A percentile compares a stretch with the other conserved stretches of the same genome.
Evolutionary conservation across 2,888 invertebrate genomes (phyloP).

Genomic region (Cheilosia grossa): DNA sequence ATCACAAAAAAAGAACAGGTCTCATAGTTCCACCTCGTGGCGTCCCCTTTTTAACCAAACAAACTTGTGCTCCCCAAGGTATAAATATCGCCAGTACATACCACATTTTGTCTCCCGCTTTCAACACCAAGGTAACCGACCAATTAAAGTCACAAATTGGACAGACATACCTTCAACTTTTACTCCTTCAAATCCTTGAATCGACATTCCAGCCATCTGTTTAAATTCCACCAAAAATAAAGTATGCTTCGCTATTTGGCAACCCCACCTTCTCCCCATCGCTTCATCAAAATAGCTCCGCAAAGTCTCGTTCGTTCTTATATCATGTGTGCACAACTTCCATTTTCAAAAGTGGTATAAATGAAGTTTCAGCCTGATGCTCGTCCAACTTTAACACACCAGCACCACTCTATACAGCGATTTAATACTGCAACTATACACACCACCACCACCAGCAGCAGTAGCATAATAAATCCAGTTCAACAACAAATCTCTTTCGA

Average conservation of each 20-base stretch:
- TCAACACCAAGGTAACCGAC: slow-evolving; percentile 28
- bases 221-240: slow-evolving; percentile 47
- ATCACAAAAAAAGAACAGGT: slow-evolving; percentile 19
- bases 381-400: slow-evolving; percentile 10
- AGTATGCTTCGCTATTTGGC: slow-evolving; percentile 14
- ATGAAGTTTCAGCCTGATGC: slow-evolving; percentile 40
- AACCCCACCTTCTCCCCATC: not conserved
- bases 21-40: slow-evolving; percentile 37
- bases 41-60: not conserved
- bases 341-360: slow-evolving; percentile 28
- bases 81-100: not conserved
- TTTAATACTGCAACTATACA: slow-evolving; percentile 32
- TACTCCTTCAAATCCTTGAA: slow-evolving; percentile 51
- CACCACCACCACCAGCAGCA: slow-evolving; percentile 6
- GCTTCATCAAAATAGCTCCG: slow-evolving; percentile 54
- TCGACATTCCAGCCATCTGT: slow-evolving; percentile 51
- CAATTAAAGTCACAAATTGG: slow-evolving; percentile 48
- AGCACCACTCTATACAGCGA: slow-evolving; percentile 18
- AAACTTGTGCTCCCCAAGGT: slow-evolving; percentile 10
- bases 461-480: slow-evolving; percentile 70
- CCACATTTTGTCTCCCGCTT: slow-evolving; percentile 22
- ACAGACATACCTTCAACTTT: slow-evolving; percentile 54
- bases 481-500: slow-evolving; percentile 69
- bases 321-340: slow-evolving; percentile 14
- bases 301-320: slow-evolving; percentile 52